These are phyloP conservation scores for Dasypogon diadema DNA, from an alignment of 2,888 invertebrate genomes.

Conservation along the genomic window DNA sequence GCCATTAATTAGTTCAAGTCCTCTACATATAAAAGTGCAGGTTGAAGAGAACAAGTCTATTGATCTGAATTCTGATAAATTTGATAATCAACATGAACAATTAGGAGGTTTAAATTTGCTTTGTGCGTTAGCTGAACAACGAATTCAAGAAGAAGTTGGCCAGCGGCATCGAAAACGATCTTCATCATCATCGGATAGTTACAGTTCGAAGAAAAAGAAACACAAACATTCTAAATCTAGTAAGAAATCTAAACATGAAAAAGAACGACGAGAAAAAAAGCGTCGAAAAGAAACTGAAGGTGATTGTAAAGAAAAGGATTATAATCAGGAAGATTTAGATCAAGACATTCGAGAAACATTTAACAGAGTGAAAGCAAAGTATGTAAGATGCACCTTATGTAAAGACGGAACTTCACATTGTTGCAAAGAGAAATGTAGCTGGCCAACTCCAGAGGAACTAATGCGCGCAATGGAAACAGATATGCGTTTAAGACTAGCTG, in stretches of 20 bases:
- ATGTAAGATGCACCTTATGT: slow-evolving; percentile 62
- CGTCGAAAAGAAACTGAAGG: slow-evolving; percentile 65
- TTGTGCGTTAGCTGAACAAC: slow-evolving; percentile 87
- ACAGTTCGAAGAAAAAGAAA: slow-evolving; percentile 66
- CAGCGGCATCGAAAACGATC: slow-evolving; percentile 57
- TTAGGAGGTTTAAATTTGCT: slow-evolving; percentile 80
- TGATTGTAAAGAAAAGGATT: slow-evolving; percentile 55
- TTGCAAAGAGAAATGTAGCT: slow-evolving; percentile 61
- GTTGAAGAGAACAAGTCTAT: neutral
- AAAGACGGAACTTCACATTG: slow-evolving; percentile 51
- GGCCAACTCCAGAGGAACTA: slow-evolving; percentile 72
- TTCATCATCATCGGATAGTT: slow-evolving; percentile 62
- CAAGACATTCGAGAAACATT: slow-evolving; percentile 57
- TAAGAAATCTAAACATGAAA: slow-evolving; percentile 64
- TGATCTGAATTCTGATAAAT: slow-evolving; percentile 47
- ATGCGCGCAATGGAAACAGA: slow-evolving; percentile 84
- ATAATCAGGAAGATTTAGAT: slow-evolving; percentile 62
- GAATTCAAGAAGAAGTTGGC: slow-evolving; percentile 80
- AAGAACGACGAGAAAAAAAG: slow-evolving; percentile 51
- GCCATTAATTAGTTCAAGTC: neutral
- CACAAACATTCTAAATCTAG: slow-evolving; percentile 69
- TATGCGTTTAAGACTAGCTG: slow-evolving; percentile 84
- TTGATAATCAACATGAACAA: slow-evolving; percentile 63
- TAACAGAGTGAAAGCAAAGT: slow-evolving; percentile 58
- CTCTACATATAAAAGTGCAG: neutral